phyloP scores from a whole-genome alignment of 2,888 invertebrate species.

The Chalcosyrphus nemorum region DNA sequence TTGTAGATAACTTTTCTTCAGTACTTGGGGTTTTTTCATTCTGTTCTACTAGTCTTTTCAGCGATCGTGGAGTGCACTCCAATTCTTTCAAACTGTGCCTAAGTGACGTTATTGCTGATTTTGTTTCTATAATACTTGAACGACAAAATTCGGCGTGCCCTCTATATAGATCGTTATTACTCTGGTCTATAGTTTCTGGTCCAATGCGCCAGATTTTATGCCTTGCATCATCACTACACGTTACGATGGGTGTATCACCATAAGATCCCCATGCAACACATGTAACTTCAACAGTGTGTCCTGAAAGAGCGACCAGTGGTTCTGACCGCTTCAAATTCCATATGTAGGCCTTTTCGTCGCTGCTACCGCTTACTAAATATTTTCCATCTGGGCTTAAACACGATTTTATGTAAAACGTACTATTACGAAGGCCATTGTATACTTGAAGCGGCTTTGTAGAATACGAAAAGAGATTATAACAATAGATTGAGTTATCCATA shows the following conservation, averaged over 20 bases:
- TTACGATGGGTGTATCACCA: constrained; percentile 86
- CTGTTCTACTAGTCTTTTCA: constrained; percentile 82
- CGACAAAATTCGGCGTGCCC: constrained; percentile 83
- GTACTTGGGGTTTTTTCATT: constrained; percentile 79
- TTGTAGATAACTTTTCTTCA: constrained; percentile 77
- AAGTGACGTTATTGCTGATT: constrained; percentile 68
- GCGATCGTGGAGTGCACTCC: constrained; percentile 83
- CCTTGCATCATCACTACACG: constrained; percentile 92
- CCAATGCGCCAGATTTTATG: constrained; percentile 90
- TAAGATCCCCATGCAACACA: constrained; percentile 90
- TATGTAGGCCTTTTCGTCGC: constrained; percentile 92
- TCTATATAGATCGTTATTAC: constrained; percentile 80
- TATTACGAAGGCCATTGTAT: constrained; percentile 89
- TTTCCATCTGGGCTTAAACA: constrained; percentile 90
- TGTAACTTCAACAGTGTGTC: constrained; percentile 93
- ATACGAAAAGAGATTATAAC: constrained; percentile 90
- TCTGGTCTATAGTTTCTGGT: constrained; percentile 81
- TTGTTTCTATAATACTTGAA: constrained; percentile 74
- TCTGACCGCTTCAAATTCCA: constrained; percentile 88
- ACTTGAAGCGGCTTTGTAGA: constrained; percentile 85
- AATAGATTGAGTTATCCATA: constrained; percentile 93
- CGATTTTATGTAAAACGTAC: constrained; percentile 93
- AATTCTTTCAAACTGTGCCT: constrained; percentile 79
- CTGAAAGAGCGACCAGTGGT: constrained; percentile 87
- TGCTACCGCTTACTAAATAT: constrained; percentile 94